Percentiles rank a stretch among this genome's conserved stretches.
phyloP scores from a whole-genome alignment of 1,140 invertebrate species.

The Anoplolepis gracilipes region DNA sequence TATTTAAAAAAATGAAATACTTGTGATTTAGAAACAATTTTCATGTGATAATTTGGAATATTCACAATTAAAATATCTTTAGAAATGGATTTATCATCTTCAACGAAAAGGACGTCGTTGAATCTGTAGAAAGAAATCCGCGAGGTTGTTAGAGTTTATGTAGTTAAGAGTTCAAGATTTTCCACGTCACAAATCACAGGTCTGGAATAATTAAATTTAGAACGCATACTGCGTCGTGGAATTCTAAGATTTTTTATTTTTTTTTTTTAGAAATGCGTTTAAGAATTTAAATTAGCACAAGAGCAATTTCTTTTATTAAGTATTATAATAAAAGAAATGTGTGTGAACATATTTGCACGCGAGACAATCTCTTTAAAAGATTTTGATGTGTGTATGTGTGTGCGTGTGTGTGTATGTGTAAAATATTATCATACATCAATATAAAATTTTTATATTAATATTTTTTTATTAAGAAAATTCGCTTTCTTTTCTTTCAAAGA shows the following conservation, averaged over 20 bases:
- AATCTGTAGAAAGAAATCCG: background rate
- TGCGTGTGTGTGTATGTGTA: background rate
- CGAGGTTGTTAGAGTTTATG: background rate
- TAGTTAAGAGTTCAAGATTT: constrained; percentile 2
- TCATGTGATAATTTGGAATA: background rate
- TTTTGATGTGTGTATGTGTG: background rate
- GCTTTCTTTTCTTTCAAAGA: no score
- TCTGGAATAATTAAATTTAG: constrained; percentile 23
- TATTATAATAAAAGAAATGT: no score
- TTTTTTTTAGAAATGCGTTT: background rate
- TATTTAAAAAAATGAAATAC: background rate
- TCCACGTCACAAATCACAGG: background rate
- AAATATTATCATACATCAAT: background rate
- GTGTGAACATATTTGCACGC: background rate
- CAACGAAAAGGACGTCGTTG: background rate
- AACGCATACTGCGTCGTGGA: background rate
- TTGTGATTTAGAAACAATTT: background rate
- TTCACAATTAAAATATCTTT: background rate
- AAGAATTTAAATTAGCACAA: background rate
- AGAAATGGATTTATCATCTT: background rate
- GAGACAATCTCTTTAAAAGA: background rate
- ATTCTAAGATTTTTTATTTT: background rate
- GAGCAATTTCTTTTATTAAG: background rate
- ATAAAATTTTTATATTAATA: background rate
- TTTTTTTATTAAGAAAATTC: background rate